Base-by-base conservation (phyloP, 2,888 invertebrate species). In the Dicyrtomina minuta region DNA sequence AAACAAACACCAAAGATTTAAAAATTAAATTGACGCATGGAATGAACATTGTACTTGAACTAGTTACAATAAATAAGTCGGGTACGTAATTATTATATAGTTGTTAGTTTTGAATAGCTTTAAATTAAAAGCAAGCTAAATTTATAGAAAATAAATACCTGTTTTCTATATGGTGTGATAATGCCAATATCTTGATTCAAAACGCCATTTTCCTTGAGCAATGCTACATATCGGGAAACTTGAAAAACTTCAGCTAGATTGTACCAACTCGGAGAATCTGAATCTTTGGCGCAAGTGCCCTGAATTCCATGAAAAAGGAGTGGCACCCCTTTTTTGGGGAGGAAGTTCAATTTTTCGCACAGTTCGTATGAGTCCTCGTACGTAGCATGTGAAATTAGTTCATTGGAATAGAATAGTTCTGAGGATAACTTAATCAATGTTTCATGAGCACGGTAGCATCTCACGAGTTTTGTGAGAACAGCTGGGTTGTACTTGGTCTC, bases 391-490 rank as follows among this genome's bases (percentile, higher is more conserved):
- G 79, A 84, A 77, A 82, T 76, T 0, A 93, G 81, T 78, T 89
- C 86, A 64, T 84, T 83, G 0, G 87, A 83, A 78, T 94, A 94
- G 82, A 91, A 93, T 62, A 90, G 80, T 62, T 84, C 75, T 78
- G 90, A 93, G 0, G 91, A 88, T 10, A 92, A 81, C 1, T 79
- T 73, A 3, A 93, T 82, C 79, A 88, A 89, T 75, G 81, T 85
- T 15, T 84, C 82, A 81, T 91, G 88, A 20, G 89, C 89, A 43
- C 93, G 85, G 82, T 87, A 93, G 83, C 92, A 93, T 73, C 86
- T 83, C 22, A 87, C 82, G 56, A 93, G 83, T 84, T 91, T 91
- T 2, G 90, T 89, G 51, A 90, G 86, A 79, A 89, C 86, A 53
- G 85, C 82, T 1, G 85, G 82, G 81, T 91, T 85, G 75, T 86